phyloP scores from a whole-genome alignment of 2,888 invertebrate species.

The Drosophila algonquin region DNA sequence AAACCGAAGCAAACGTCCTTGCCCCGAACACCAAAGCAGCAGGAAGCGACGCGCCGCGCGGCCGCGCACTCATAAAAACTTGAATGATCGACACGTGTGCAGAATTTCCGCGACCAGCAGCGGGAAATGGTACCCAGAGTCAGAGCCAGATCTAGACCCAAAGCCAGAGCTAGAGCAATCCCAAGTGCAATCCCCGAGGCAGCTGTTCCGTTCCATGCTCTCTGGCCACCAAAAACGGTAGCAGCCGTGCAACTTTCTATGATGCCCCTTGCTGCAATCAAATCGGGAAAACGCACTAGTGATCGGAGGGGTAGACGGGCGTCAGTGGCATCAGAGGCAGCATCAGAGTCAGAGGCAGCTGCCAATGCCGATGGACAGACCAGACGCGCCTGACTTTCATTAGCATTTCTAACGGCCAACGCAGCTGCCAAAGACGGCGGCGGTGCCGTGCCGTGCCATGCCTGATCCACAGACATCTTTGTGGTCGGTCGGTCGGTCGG shows the following conservation, averaged over 20 bases:
- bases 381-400: conserved; percentile 69
- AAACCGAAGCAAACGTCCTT: conserved; percentile 62
- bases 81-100: conserved; percentile 73
- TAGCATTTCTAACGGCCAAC: conserved; percentile 79
- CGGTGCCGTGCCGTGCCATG: not conserved
- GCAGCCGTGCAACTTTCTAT: conserved; percentile 79
- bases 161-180: conserved; percentile 22
- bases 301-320: conserved; percentile 39
- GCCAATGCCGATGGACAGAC: conserved; percentile 52
- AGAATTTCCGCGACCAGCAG: conserved; percentile 64
- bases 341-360: conserved; percentile 44
- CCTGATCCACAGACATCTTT: conserved; percentile 21
- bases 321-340: conserved; percentile 25
- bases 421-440: conserved; percentile 65
- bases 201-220: conserved; percentile 47
- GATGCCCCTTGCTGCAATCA: conserved; percentile 70
- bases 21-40: conserved; percentile 54
- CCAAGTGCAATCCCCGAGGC: conserved; percentile 41
- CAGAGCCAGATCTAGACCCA: conserved; percentile 25
- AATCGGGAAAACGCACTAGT: conserved; percentile 47
- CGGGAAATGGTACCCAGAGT: conserved; percentile 1
- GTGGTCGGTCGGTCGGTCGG: not conserved
- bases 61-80: conserved; percentile 73
- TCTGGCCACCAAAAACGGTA: conserved; percentile 63
- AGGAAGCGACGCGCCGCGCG: conserved; percentile 53